Evolutionary conservation across 2,797 vertebrate species (phyloP).

Genomic region (Danio kyathit): DNA sequence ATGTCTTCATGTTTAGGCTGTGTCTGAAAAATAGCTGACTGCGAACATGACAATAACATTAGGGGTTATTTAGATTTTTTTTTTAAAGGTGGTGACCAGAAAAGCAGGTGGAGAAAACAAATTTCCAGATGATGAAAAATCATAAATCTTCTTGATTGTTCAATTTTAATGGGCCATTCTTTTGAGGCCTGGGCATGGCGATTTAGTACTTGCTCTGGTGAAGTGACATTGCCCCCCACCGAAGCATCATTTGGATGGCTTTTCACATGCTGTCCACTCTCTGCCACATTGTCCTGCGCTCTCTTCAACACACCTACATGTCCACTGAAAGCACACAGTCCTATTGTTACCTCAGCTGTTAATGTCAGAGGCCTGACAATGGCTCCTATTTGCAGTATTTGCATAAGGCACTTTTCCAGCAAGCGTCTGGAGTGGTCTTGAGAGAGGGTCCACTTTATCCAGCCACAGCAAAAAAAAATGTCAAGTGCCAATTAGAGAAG

Average conservation of each 20-base stretch:
- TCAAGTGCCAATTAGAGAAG: conserved; percentile 88
- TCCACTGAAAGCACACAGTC: conserved; percentile 76
- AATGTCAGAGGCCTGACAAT: conserved; percentile 83
- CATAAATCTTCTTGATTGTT: conserved; percentile 69
- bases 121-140: conserved; percentile 57
- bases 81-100: conserved; percentile 5
- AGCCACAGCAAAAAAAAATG: conserved; percentile 77
- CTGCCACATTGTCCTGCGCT: conserved; percentile 74
- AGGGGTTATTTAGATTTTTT: not conserved
- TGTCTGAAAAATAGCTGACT: conserved; percentile 23
- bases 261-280: conserved; percentile 75
- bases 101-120: conserved; percentile 3
- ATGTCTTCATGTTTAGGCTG: conserved; percentile 19
- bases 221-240: conserved; percentile 69
- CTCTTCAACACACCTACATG: conserved; percentile 79
- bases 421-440: conserved; percentile 81
- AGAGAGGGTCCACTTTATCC: conserved; percentile 82
- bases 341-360: conserved; percentile 81
- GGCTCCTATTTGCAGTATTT: conserved; percentile 80
- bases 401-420: conserved; percentile 87
- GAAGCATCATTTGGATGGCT: conserved; percentile 74
- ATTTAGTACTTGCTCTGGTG: conserved; percentile 68
- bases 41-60: conserved; percentile 17
- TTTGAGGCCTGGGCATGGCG: conserved; percentile 62
- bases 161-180: conserved; percentile 73